phyloP scores from a whole-genome alignment of 2,797 vertebrate genomes.

The Channallabes apus region DNA sequence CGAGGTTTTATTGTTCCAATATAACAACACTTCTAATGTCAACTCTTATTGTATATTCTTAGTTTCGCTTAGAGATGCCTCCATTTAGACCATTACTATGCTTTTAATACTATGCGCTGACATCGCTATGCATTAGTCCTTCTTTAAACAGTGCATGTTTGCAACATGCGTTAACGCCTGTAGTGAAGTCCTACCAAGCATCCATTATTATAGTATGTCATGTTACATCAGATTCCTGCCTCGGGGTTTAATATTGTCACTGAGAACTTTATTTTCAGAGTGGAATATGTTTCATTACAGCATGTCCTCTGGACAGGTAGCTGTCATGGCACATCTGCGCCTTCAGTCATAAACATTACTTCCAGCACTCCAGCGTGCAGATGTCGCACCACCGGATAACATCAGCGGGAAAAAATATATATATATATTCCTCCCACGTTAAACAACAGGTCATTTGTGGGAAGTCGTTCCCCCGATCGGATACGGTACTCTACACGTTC shows the following conservation, averaged over 20 bases:
- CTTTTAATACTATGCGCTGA: neutral
- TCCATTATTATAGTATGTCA: slow-evolving; percentile 11
- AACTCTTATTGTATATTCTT: neutral
- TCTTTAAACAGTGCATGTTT: neutral
- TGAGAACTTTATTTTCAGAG: slow-evolving; percentile 4
- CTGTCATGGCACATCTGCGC: slow-evolving; percentile 10
- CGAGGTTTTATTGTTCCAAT: slow-evolving; percentile 44
- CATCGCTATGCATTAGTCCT: neutral
- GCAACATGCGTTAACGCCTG: neutral
- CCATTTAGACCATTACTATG: neutral
- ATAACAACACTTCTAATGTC: neutral
- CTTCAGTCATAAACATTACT: neutral
- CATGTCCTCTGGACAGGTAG: slow-evolving; percentile 13
- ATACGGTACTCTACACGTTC: slow-evolving; percentile 45
- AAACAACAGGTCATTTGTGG: neutral
- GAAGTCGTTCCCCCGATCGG: slow-evolving; percentile 1
- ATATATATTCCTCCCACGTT: too few species aligned
- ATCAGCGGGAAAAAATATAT: neutral
- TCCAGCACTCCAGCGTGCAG: neutral
- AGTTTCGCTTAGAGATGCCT: neutral
- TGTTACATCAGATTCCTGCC: slow-evolving; percentile 15
- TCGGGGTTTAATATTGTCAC: slow-evolving; percentile 12
- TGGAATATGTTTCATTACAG: slow-evolving; percentile 15
- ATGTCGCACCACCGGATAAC: neutral
- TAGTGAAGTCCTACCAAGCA: neutral